Conservation (phyloP, 64 coral and sea anemone genomes). For the Montipora efflorescens region DNA sequence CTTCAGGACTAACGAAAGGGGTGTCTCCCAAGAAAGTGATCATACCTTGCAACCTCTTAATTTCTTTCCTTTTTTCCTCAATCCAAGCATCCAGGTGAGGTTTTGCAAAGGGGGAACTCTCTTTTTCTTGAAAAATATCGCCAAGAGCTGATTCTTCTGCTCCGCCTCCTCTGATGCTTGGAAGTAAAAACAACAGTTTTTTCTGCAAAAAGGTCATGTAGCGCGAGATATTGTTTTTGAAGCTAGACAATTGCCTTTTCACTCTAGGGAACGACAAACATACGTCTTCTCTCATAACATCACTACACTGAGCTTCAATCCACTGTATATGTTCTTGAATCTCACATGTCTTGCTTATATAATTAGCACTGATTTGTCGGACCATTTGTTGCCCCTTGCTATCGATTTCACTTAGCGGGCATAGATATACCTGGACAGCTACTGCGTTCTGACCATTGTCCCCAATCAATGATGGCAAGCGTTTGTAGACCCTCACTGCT, state of each 20-base stretch:
- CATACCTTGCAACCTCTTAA: constrained; percentile 44
- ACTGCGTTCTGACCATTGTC: constrained; percentile 58
- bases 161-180: constrained; percentile 44
- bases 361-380: constrained; percentile 42
- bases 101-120: constrained; percentile 47
- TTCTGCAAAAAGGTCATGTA: constrained; percentile 43
- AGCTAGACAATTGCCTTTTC: background rate
- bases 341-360: constrained; percentile 22
- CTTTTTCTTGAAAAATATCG: constrained; percentile 32
- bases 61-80: constrained; percentile 22
- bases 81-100: constrained; percentile 30
- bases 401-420: constrained; percentile 61
- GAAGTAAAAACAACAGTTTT: constrained; percentile 23
- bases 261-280: constrained; percentile 23
- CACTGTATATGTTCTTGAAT: constrained; percentile 17
- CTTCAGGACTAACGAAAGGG: constrained; percentile 44
- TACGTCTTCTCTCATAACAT: constrained; percentile 28
- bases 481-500: constrained; percentile 60
- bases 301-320: constrained; percentile 20
- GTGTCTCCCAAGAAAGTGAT: constrained; percentile 14
- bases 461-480: constrained; percentile 27
- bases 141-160: constrained; percentile 28
- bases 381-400: constrained; percentile 17
- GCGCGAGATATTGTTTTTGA: background rate
- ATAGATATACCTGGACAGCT: constrained; percentile 37